These are phyloP conservation scores for Cactoblastis cactorum DNA, from an alignment of 2,888 invertebrate genomes.

Conservation along the genomic window DNA sequence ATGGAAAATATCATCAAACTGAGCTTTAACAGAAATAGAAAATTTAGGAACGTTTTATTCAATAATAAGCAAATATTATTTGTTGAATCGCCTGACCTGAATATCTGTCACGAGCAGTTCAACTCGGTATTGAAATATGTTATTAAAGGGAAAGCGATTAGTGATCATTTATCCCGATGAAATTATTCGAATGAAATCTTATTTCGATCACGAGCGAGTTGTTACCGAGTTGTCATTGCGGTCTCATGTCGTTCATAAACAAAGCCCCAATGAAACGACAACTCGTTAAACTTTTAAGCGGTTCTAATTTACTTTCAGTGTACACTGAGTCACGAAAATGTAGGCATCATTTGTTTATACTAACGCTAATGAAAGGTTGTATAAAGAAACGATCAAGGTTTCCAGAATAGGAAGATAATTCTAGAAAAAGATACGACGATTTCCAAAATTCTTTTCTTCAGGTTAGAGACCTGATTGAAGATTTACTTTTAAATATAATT, in stretches of 20 bases:
- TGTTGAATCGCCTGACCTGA: background rate
- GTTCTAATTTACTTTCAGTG: slow-evolving; percentile 29
- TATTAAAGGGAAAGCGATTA: background rate
- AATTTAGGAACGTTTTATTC: background rate
- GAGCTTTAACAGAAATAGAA: too few species aligned
- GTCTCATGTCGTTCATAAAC: slow-evolving; percentile 39
- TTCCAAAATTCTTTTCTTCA: too few species aligned
- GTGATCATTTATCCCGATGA: background rate
- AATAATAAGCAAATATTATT: background rate
- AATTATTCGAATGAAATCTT: slow-evolving; percentile 3
- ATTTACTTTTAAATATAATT: too few species aligned
- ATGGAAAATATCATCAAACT: too few species aligned
- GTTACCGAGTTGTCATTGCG: slow-evolving; percentile 32
- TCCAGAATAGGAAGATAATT: too few species aligned
- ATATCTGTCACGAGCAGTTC: background rate
- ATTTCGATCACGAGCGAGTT: slow-evolving; percentile 18
- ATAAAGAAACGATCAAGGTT: too few species aligned
- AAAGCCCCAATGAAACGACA: slow-evolving; percentile 36
- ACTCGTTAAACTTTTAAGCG: slow-evolving; percentile 46
- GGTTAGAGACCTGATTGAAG: too few species aligned
- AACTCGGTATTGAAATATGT: background rate
- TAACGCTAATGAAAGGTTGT: too few species aligned
- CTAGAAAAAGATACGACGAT: too few species aligned
- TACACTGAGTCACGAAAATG: background rate
- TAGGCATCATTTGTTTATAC: too few species aligned